These are phyloP conservation scores for Gila orcuttii DNA, from an alignment of 2,113 vertebrate species.

Conservation along the genomic window DNA sequence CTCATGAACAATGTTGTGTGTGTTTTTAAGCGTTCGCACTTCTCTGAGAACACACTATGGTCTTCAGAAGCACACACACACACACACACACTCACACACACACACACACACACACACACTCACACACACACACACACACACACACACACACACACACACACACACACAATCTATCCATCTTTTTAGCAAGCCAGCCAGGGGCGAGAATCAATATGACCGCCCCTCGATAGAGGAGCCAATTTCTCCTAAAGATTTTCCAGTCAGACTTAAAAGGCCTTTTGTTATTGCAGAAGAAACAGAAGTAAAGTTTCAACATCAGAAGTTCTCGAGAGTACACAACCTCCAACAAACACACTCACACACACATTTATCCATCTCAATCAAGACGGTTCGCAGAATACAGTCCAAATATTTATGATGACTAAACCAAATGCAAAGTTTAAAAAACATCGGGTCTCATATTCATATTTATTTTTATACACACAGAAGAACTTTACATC, in stretches of 20 bases:
- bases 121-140: slow-evolving; percentile 71
- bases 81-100: slow-evolving; percentile 71
- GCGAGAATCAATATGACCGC: slow-evolving; percentile 76
- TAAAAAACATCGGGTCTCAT: neutral
- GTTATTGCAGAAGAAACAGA: slow-evolving; percentile 78
- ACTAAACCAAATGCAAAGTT: neutral
- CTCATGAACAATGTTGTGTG: slow-evolving; percentile 64
- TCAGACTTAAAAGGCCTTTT: slow-evolving; percentile 80
- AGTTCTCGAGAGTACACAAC: slow-evolving; percentile 24
- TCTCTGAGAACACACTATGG: slow-evolving; percentile 69
- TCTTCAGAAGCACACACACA: slow-evolving; percentile 72
- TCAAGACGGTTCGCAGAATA: neutral
- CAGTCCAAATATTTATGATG: neutral
- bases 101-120: slow-evolving; percentile 76
- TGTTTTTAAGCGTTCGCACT: slow-evolving; percentile 66
- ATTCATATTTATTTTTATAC: too few species aligned
- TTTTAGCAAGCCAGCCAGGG: slow-evolving; percentile 74
- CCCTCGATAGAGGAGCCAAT: slow-evolving; percentile 78
- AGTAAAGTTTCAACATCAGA: slow-evolving; percentile 74
- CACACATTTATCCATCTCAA: neutral
- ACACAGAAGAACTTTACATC: too few species aligned
- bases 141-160: slow-evolving; percentile 71
- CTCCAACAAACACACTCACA: neutral
- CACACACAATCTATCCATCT: slow-evolving; percentile 82
- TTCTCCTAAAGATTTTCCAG: slow-evolving; percentile 82